Evolutionary conservation across 2,113 vertebrate species (phyloP).

Genomic region (Calypte anna): DNA sequence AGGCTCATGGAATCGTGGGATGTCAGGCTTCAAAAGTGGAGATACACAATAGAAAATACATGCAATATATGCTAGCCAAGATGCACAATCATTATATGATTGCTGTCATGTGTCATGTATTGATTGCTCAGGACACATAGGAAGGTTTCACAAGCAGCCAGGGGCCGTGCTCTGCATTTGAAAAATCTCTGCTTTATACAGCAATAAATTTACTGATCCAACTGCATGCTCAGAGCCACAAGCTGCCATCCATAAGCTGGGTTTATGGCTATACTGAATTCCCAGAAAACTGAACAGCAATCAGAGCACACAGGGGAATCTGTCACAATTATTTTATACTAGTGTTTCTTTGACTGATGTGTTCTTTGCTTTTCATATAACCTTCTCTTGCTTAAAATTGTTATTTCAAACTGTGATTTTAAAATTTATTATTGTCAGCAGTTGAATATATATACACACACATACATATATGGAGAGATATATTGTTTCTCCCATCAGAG

Average conservation of each 20-base stretch:
- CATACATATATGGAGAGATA: neutral
- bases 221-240: rapidly evolving
- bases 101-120: neutral
- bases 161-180: neutral
- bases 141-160: neutral
- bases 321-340: neutral
- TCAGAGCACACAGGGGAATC: neutral
- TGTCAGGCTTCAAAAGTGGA: neutral
- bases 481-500: neutral
- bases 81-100: neutral
- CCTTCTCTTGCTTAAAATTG: neutral
- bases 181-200: neutral
- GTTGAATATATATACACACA: neutral
- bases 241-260: neutral
- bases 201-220: neutral
- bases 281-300: neutral
- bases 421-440: neutral
- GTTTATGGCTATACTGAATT: neutral
- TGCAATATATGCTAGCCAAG: neutral
- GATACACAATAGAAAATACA: neutral
- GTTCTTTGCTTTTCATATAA: neutral
- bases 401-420: rapidly evolving
- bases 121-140: neutral
- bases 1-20: neutral
- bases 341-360: neutral